Evolutionary conservation across 2,888 invertebrate genomes (phyloP).

Genomic region (Anthrax anthrax): DNA sequence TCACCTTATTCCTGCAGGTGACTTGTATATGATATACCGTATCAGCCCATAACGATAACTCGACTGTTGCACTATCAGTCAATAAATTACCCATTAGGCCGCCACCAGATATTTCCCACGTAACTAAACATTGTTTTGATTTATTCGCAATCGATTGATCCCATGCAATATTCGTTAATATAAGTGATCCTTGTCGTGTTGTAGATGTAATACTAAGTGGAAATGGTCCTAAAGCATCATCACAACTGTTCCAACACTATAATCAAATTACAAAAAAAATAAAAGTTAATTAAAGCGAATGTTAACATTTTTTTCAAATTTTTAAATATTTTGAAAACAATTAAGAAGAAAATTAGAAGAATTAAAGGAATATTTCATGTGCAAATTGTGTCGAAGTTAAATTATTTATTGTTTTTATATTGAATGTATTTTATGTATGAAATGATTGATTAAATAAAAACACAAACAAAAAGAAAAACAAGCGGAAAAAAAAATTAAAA

Average conservation of each 20-base stretch:
- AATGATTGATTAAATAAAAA: too few species aligned
- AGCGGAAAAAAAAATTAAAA: too few species aligned
- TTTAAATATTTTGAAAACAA: too few species aligned
- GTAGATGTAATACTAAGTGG: conserved; percentile 23
- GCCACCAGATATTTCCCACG: conserved; percentile 72
- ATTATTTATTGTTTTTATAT: too few species aligned
- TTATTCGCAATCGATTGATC: conserved; percentile 25
- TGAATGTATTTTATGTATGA: too few species aligned
- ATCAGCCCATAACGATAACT: conserved; percentile 66
- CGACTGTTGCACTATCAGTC: conserved; percentile 65
- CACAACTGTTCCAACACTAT: conserved; percentile 27
- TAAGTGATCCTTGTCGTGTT: conserved; percentile 22
- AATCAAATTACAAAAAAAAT: conserved; percentile 9
- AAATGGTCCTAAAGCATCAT: conserved; percentile 23
- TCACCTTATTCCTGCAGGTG: conserved; percentile 29
- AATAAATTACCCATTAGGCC: conserved; percentile 68
- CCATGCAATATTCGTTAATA: conserved; percentile 24
- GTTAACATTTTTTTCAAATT: too few species aligned
- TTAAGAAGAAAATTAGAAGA: too few species aligned
- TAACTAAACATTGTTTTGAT: conserved; percentile 51
- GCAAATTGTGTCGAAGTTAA: too few species aligned
- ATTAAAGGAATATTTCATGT: too few species aligned
- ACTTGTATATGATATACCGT: conserved; percentile 71
- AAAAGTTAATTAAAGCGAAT: not conserved
- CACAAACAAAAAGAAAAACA: too few species aligned